Evolutionary conservation across 2,113 vertebrate species (phyloP), one percentile per base, ranked within the genome.

Genomic region (Rousettus leschenaultii): DNA sequence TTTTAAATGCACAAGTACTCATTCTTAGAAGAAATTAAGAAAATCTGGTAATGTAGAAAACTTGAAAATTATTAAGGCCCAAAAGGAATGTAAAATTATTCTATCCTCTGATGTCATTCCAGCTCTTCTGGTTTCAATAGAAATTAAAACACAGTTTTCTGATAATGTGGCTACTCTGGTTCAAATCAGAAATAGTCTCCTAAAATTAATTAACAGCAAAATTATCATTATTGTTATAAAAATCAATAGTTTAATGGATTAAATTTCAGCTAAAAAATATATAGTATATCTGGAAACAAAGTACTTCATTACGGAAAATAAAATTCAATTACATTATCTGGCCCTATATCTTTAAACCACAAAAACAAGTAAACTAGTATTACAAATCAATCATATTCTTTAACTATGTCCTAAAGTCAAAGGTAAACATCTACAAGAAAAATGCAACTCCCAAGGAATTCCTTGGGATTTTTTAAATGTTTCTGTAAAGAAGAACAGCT

Each of bases 291-390:
- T 33, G 86, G 59, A 97, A 97, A 94, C 65, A 95, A 94, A 86
- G 33, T 71, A 86, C 12, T 97, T 95, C 4, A 65, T 83, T 73
- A 95, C 55, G 59, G 51, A 96, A 96, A 96, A 83, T 89, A 95
- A 95, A 96, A 74, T 78, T 91, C 16, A 83, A 91, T 89, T 80
- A 75, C 33, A 95, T 86, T 96, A 94, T 87, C 33, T 96, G 48
- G 61, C 8, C 43, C 71, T 71, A 57, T 13, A 78, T 13, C 45
- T n/a, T 94, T 87, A 95, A 95, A 78, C 24, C 85, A 97, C 74
- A 84, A 87, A 79, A 94, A 68, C 88, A 68, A 12, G 51, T 89
- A 85, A 95, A 92, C 22, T 61, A 93, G 12, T 75, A 87, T 59
- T 79, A 90, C 43, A 85, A 94, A 89, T 51, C 63, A 94, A 45